These are phyloP conservation scores for Tyto alba DNA, from an alignment of 2,113 vertebrate species.

Conservation along the genomic window DNA sequence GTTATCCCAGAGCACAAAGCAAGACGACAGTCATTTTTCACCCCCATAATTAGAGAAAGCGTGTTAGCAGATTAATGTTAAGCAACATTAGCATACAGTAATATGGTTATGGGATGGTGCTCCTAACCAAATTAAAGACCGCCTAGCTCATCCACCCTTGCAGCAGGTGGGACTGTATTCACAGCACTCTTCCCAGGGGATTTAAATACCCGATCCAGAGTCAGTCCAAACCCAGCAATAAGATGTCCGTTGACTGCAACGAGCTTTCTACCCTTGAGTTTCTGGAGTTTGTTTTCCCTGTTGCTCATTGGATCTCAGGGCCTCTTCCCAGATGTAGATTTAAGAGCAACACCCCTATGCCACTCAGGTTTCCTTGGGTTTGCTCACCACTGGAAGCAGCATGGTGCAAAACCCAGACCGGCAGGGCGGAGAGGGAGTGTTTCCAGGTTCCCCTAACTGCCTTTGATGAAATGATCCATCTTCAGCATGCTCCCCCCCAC, in stretches of 20 bases:
- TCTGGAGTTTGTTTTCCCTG: neutral
- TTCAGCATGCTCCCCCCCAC: neutral
- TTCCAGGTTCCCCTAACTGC: neutral
- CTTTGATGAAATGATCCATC: neutral
- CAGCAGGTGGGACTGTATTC: neutral
- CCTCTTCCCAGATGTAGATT: neutral
- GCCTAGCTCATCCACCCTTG: too few relatives aligned
- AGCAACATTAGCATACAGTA: neutral
- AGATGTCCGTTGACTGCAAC: neutral
- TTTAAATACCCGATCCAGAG: neutral
- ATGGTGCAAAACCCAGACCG: accelerated
- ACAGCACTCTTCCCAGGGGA: neutral
- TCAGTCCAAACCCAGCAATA: neutral
- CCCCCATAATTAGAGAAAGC: neutral
- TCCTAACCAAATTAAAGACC: neutral
- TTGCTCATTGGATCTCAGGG: accelerated
- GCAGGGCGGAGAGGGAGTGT: neutral
- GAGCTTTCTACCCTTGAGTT: accelerated
- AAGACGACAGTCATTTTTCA: neutral
- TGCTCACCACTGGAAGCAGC: neutral
- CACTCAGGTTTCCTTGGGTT: accelerated
- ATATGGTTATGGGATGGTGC: neutral
- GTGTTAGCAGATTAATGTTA: neutral
- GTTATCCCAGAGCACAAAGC: neutral
- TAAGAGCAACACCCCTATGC: neutral